These are phyloP conservation scores for crab-eating macaque (Macaca fascicularis) DNA, from an alignment of 2,113 vertebrate genomes.

Conservation along the genomic window DNA sequence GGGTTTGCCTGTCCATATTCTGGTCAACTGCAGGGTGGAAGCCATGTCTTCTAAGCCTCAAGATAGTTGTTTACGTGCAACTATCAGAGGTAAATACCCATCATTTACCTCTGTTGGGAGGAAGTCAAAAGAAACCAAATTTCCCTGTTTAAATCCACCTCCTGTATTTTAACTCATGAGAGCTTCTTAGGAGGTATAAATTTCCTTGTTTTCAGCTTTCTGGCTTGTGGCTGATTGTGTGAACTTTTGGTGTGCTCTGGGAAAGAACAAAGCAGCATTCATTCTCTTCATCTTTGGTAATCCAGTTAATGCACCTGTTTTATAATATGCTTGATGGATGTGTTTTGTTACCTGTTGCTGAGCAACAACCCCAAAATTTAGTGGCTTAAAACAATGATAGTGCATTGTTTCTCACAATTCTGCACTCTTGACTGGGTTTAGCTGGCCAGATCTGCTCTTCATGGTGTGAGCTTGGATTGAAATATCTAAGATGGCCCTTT, in stretches of 20 bases:
- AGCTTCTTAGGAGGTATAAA: neutral
- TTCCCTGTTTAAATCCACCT: neutral
- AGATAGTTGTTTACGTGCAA: neutral
- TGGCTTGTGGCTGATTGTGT: neutral
- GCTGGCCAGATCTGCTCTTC: neutral
- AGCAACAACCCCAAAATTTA: neutral
- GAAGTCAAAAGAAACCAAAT: neutral
- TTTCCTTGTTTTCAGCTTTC: neutral
- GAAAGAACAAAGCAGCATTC: neutral
- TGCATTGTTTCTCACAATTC: neutral
- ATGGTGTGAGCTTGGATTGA: neutral
- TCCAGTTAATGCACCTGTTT: neutral
- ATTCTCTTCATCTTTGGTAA: neutral
- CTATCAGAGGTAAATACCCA: too few relatives aligned
- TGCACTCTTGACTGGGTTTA: neutral
- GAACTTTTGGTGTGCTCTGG: neutral
- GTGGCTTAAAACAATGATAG: neutral
- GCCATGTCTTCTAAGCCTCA: neutral
- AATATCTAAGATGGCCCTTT: neutral
- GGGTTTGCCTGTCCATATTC: neutral
- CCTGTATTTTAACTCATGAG: neutral
- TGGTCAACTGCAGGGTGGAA: fast-evolving
- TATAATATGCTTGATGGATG: neutral
- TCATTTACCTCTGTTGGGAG: neutral
- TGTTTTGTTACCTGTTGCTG: neutral